Base-by-base conservation (phyloP, 1,140 invertebrate genomes). In the Sipha flava region DNA sequence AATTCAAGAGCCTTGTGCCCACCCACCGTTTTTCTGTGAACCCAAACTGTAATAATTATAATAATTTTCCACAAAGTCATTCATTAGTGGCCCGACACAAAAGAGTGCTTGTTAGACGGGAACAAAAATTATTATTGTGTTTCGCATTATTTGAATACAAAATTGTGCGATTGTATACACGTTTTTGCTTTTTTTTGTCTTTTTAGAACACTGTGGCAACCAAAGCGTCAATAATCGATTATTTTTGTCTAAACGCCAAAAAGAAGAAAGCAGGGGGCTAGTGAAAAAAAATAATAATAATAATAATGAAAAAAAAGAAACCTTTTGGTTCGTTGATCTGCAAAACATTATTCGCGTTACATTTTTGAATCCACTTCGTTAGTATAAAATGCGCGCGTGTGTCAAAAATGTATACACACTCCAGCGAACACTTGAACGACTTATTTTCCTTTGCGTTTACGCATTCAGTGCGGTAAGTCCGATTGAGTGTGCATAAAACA, bases 321-420 rank as follows among this genome's bases (percentile, higher is more conserved):
- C 29, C 54, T 75, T 75, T 57, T 75, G 49, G 72, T 75, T 75
- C 72, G 72, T 75, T 75, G 72, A 75, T 75, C 72, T 34, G 72
- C 64, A 54, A 75, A 75, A 75, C 29, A 31, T 73, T 54, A 75
- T 57, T 75, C 47, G 21, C 21, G 49, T 75, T 75, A 75, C 49
- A 23, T 68, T 75, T 73, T 52, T 75, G 72, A 75, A 75, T 75
- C 72, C 72, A 75, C 72, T 75, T 75, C 72, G 72, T 75, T 75
- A 75, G 72, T 57, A 34, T 57, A 34, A 52, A 73, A 73, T 26
- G 18, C 6, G 72, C 21, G 18, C 31, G 49, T 57, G 72, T 75
- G 49, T 40, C 68, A 45, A 49, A 72, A 37, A 66, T 52, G n/a
- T 26, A 54, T 52, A 73, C 31, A 57, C 72, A 57, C 72, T 40